Evolutionary conservation across 1,140 invertebrate genomes (phyloP), one percentile per base, ranked within the genome.

Genomic region (Ceratosolen solmsi): DNA sequence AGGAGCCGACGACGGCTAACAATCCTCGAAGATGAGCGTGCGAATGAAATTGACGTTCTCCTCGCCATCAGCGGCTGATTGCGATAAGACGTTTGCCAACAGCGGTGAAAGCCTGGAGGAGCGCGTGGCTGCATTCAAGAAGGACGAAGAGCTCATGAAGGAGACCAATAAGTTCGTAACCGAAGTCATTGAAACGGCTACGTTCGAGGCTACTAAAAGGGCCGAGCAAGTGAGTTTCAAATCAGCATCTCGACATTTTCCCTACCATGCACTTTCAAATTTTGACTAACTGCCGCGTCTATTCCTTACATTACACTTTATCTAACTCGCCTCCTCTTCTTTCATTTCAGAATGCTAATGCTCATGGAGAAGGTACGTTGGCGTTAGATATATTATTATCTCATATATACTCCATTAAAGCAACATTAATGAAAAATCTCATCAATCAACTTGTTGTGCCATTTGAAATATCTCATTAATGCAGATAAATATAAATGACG

Each of bases 131-230:
- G 89, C 89, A n/a, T 92, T 92, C 73, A 92, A 88, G 72, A 87
- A 88, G 46, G 90, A 92, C 78, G 89, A 90, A 54, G 90, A 92
- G 54, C 86, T 92, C 5, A 91, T 91, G 90, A 88, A 86, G 71
- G 89, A 91, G 84, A 91, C 90, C 0, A 90, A 85, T 3, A 89
- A 89, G 85, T 92, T 92, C 79, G 87, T 91, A 3, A 87, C 86
- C 33, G 90, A 91, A 49, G 89, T 92, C 38, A 91, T 92, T 73
- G 89, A 91, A 74, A 89, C 87, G 11, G 91, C 91, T 0, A 83
- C 88, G 7, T 84, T 86, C 30, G 90, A 92, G 82, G 91, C 90
- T 38, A 84, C 89, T 1, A 91, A 88, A 77, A 74, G 82, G 25
- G 70, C 76, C 22, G 76, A 83, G 36, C 82, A 83, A 30, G 82